Percentiles rank a stretch among this genome's conserved stretches.
Conservation (phyloP, 2,888 invertebrate species). For the Altica lythri region DNA sequence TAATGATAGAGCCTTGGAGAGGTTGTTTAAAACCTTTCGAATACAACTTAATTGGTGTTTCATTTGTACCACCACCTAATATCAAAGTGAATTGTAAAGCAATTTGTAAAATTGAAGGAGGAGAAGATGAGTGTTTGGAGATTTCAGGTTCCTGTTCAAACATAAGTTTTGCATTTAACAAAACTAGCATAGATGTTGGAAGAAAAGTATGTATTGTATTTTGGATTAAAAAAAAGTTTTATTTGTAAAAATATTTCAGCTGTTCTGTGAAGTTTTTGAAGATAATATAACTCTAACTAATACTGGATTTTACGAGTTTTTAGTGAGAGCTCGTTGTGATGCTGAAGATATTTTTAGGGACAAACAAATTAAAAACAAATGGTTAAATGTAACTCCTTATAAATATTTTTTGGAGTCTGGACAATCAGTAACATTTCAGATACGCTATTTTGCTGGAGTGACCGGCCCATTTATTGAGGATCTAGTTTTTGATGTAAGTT, state of each 20-base stretch:
- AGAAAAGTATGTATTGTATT: constrained; percentile 46
- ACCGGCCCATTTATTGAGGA: constrained; percentile 61
- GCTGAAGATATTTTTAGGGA: constrained; percentile 7
- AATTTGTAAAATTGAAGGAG: constrained; percentile 63
- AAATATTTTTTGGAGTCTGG: constrained; percentile 57
- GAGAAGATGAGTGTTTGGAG: constrained; percentile 60
- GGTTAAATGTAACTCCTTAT: constrained; percentile 58
- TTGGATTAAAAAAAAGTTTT: neutral
- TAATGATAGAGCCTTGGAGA: constrained; percentile 57
- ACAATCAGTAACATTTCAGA: constrained; percentile 55
- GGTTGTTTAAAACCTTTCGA: constrained; percentile 62
- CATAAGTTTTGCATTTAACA: constrained; percentile 60
- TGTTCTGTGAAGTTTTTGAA: constrained; percentile 52
- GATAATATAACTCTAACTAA: constrained; percentile 57
- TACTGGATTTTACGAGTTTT: constrained; percentile 58
- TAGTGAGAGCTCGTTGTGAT: constrained; percentile 56
- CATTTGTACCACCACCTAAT: constrained; percentile 58
- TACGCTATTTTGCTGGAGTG: constrained; percentile 62
- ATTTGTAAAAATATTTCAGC: constrained; percentile 40
- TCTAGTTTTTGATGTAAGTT: constrained; percentile 52
- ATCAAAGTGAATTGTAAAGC: constrained; percentile 58
- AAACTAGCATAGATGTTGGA: constrained; percentile 53
- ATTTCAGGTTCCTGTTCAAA: constrained; percentile 62
- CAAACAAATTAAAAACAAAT: constrained; percentile 56
- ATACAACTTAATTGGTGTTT: constrained; percentile 57